Conservation (phyloP, 2,113 vertebrate species). For the Carettochelys insculpta region DNA sequence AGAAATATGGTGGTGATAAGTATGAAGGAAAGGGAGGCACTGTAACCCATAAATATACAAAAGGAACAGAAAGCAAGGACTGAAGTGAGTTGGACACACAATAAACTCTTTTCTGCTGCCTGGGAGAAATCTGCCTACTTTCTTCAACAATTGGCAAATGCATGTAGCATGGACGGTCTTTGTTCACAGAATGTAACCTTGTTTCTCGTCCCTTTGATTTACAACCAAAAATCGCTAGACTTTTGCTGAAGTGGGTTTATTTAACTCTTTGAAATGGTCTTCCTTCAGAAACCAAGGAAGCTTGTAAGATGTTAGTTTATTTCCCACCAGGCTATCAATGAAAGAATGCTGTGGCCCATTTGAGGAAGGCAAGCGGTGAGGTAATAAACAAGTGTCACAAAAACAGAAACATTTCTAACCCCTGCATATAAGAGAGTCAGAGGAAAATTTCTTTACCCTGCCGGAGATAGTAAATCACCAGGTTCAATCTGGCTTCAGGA, state of each 20-base stretch:
- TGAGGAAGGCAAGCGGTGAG: not conserved
- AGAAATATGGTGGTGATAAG: not conserved
- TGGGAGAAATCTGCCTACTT: not conserved
- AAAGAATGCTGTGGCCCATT: not conserved
- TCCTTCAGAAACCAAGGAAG: not conserved
- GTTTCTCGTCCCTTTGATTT: not conserved
- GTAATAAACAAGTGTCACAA: not conserved
- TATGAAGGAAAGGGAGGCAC: not conserved
- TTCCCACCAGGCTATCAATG: not conserved
- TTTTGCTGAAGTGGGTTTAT: not conserved
- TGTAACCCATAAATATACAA: not conserved
- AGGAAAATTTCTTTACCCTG: conserved; percentile 82
- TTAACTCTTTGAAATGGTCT: not conserved
- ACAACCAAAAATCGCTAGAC: not conserved
- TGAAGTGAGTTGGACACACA: not conserved
- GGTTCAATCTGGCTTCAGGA: conserved; percentile 94
- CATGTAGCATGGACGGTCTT: not conserved
- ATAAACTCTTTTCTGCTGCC: not conserved
- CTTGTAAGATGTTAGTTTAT: not conserved
- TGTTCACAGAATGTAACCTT: not conserved
- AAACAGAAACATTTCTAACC: not conserved
- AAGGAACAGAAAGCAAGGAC: not conserved
- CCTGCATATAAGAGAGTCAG: not conserved
- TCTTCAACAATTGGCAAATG: not conserved
- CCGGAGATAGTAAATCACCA: conserved; percentile 96